Percentiles rank a stretch among this genome's conserved stretches.
Evolutionary conservation across 2,113 vertebrate genomes (phyloP).

Genomic region (Okapia johnstoni): DNA sequence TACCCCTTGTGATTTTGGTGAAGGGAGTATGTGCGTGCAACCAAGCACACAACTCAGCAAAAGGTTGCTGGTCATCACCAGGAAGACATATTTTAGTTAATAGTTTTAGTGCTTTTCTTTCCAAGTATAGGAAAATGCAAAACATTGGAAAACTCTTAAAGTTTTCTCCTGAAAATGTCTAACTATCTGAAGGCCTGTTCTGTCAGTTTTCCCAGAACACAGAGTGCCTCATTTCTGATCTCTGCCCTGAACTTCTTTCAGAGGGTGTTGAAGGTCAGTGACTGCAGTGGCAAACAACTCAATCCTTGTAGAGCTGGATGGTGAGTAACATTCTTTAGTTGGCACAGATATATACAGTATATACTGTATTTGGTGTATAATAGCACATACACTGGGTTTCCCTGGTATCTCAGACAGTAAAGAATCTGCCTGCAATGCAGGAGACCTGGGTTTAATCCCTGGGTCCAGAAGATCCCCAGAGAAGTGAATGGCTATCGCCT

Average conservation of each 20-base stretch:
- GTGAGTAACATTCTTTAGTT: background rate
- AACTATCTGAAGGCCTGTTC: background rate
- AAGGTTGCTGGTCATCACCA: rapidly evolving
- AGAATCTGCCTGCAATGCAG: background rate
- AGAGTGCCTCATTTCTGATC: background rate
- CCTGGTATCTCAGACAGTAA: background rate
- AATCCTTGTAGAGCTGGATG: background rate
- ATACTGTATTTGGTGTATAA: background rate
- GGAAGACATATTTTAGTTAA: background rate
- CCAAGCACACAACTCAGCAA: background rate
- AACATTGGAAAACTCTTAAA: background rate
- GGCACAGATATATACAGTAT: background rate
- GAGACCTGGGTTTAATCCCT: background rate
- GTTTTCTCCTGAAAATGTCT: background rate
- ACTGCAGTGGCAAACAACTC: background rate
- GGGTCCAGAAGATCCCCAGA: background rate
- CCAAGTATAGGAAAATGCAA: background rate
- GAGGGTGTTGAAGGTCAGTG: background rate
- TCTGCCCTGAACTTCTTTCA: background rate
- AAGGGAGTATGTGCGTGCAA: background rate
- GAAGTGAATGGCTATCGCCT: background rate
- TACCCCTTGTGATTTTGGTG: background rate
- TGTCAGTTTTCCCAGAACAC: background rate
- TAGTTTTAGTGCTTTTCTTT: background rate
- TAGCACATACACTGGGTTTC: background rate